Evolutionary conservation across 2,888 invertebrate species (phyloP).

Genomic region (Formica aserva): DNA sequence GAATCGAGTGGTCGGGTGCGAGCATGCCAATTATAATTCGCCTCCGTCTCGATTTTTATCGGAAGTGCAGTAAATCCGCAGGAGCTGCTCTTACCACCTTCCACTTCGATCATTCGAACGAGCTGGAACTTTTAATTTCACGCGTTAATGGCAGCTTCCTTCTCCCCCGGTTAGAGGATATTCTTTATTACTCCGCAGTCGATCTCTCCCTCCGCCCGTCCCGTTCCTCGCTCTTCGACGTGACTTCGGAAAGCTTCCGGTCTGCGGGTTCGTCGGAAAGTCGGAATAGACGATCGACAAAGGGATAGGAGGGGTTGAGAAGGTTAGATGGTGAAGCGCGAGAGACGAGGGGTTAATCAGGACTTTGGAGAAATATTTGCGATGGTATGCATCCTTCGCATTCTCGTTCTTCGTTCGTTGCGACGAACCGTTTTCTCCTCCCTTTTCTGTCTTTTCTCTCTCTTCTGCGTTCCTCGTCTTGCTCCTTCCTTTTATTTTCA

Average conservation of each 20-base stretch:
- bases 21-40: slow-evolving; percentile 48
- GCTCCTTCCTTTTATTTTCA: background rate
- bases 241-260: slow-evolving; percentile 59
- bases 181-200: slow-evolving; percentile 56
- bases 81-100: background rate
- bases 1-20: background rate
- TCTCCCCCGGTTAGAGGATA: slow-evolving; percentile 35
- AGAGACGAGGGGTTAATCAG: slow-evolving; percentile 75
- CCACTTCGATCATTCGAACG: slow-evolving; percentile 43
- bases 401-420: slow-evolving; percentile 39
- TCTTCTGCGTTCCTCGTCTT: background rate
- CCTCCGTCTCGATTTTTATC: slow-evolving; percentile 52
- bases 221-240: slow-evolving; percentile 3
- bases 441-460: background rate
- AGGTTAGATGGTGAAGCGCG: slow-evolving; percentile 37
- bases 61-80: slow-evolving; percentile 34
- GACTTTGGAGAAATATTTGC: slow-evolving; percentile 63
- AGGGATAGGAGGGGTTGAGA: background rate
- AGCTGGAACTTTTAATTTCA: slow-evolving; percentile 61
- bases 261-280: slow-evolving; percentile 31
- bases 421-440: background rate
- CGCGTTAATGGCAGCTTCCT: slow-evolving; percentile 56
- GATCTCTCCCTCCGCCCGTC: background rate
- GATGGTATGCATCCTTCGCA: slow-evolving; percentile 53
- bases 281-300: slow-evolving; percentile 33